phyloP scores from a whole-genome alignment of 37 sponge, comb jelly and placozoan genomes.

The Ianthella basta region DNA sequence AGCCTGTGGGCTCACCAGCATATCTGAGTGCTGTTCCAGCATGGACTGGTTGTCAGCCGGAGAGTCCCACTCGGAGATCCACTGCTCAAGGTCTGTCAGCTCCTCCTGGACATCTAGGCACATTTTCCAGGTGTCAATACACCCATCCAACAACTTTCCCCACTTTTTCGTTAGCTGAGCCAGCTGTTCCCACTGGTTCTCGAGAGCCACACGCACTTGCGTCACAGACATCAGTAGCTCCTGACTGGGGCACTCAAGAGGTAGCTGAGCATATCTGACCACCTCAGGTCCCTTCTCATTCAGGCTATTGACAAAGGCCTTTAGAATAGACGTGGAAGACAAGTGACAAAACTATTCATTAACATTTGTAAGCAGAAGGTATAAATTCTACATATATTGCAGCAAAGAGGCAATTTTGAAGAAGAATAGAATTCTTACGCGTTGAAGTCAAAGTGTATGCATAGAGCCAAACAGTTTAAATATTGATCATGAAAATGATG shows the following conservation, averaged over 20 bases:
- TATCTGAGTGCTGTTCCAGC: conserved; percentile 52
- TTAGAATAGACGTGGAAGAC: not conserved
- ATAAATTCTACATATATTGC: not conserved
- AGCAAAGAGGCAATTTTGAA: no score
- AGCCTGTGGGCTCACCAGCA: conserved; percentile 36
- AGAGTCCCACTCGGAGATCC: conserved; percentile 61
- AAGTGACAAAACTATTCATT: not conserved
- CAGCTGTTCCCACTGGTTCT: conserved; percentile 3
- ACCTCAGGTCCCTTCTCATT: conserved; percentile 10
- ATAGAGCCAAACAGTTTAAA: no score
- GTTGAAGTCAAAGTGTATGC: no score
- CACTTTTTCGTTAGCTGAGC: not conserved
- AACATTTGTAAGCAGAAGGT: no score
- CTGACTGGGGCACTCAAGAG: not conserved
- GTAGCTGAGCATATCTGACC: not conserved
- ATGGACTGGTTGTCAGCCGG: conserved; percentile 66
- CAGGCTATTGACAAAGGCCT: not conserved
- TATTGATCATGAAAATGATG: no score
- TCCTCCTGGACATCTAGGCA: not conserved
- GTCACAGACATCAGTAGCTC: not conserved
- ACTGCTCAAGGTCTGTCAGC: conserved; percentile 52
- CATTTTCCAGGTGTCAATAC: conserved; percentile 1
- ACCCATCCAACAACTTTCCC: conserved; percentile 5
- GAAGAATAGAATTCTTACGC: no score
- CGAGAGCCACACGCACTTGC: not conserved